A percentile compares a stretch with the other conserved stretches of the same genome.
Evolutionary conservation across 35 echinoderm and acorn worm species (phyloP).

Genomic region (Lytechinus variegatus): DNA sequence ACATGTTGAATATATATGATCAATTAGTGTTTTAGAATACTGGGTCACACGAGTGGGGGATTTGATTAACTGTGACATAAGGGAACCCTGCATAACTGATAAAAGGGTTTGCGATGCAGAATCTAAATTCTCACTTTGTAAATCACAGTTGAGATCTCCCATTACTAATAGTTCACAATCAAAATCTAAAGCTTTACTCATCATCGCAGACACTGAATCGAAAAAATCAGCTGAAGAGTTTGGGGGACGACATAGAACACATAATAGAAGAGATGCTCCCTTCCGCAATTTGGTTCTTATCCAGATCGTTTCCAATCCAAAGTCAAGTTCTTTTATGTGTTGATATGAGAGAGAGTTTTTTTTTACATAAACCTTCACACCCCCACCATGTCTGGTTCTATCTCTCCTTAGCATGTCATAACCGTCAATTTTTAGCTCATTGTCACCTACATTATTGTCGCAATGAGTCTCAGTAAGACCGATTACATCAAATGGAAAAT

Average conservation of each 20-base stretch:
- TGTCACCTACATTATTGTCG: neutral
- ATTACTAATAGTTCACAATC: neutral
- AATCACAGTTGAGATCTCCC: constrained; percentile 4
- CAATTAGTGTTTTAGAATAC: constrained; percentile 23
- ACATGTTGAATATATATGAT: constrained; percentile 22
- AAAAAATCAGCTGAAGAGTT: constrained; percentile 29
- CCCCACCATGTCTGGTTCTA: constrained; percentile 24
- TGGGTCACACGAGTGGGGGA: constrained; percentile 28
- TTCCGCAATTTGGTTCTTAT: neutral
- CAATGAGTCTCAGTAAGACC: constrained; percentile 23
- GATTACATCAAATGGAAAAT: neutral
- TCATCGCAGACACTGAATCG: neutral
- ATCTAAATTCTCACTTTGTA: neutral
- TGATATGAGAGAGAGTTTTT: neutral
- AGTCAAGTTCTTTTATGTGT: neutral
- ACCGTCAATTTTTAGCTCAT: neutral
- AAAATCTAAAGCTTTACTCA: constrained; percentile 9
- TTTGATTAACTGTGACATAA: neutral
- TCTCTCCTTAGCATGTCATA: constrained; percentile 24
- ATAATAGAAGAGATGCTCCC: neutral
- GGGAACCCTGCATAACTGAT: neutral
- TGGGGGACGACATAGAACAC: constrained; percentile 1
- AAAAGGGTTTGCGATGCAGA: neutral
- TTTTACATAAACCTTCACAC: neutral
- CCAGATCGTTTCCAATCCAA: constrained; percentile 18